phyloP scores from a whole-genome alignment of 2,113 vertebrate species.

The Atractosteus spatula region DNA sequence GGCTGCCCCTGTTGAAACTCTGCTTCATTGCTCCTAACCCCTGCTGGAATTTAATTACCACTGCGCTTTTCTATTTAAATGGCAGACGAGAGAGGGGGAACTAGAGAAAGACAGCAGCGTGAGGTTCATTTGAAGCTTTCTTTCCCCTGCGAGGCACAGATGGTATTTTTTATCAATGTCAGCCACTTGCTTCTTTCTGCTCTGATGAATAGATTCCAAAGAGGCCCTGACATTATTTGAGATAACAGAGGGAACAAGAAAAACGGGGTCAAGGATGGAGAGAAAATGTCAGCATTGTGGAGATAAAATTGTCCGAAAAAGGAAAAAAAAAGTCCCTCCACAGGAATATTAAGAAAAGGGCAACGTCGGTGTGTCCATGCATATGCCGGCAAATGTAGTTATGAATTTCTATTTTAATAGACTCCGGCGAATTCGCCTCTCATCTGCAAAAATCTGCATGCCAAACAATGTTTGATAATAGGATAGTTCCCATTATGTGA shows the following conservation, averaged over 20 bases:
- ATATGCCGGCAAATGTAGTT: no score
- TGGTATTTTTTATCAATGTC: constrained; percentile 81
- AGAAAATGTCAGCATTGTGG: constrained; percentile 67
- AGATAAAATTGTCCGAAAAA: constrained; percentile 52
- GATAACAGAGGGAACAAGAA: constrained; percentile 74
- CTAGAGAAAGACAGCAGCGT: constrained; percentile 44
- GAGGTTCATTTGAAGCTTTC: constrained; percentile 54
- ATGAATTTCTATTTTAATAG: no score
- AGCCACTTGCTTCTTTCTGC: constrained; percentile 81
- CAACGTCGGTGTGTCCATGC: no score
- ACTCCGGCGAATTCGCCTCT: no score
- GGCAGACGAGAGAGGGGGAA: constrained; percentile 53
- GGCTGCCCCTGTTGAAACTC: constrained; percentile 45
- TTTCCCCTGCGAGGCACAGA: constrained; percentile 74
- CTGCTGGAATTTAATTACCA: constrained; percentile 71
- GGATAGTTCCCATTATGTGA: no score
- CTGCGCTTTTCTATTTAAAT: constrained; percentile 63
- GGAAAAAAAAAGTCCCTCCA: constrained; percentile 22
- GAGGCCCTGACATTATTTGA: constrained; percentile 88
- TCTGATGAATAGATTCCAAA: constrained; percentile 88
- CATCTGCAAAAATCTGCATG: no score
- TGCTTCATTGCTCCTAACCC: constrained; percentile 56
- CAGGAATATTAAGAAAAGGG: constrained; percentile 4
- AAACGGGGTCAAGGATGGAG: constrained; percentile 71
- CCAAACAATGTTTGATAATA: no score